phyloP scores from a whole-genome alignment of 2,113 vertebrate genomes.

The Urocolius indicus region DNA sequence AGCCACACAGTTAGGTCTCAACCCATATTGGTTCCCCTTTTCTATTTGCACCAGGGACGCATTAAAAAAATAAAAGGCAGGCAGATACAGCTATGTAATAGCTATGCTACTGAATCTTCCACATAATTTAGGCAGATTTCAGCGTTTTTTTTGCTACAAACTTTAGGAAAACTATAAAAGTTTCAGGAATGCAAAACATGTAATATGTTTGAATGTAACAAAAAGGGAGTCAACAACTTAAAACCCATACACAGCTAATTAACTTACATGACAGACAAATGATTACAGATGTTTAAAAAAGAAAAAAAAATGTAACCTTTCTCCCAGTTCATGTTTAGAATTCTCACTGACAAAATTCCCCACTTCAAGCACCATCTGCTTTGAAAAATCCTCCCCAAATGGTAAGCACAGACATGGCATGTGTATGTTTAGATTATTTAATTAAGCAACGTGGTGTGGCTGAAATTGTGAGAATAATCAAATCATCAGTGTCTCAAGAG shows the following conservation, averaged over 20 bases:
- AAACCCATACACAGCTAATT: constrained; percentile 63
- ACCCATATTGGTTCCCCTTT: neutral
- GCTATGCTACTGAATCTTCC: neutral
- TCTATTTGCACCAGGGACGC: neutral
- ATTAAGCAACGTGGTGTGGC: neutral
- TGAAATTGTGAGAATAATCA: constrained; percentile 1
- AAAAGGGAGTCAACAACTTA: constrained; percentile 56
- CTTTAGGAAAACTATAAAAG: constrained; percentile 17
- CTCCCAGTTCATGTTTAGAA: constrained; percentile 18
- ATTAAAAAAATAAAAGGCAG: neutral
- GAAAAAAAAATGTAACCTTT: constrained; percentile 58
- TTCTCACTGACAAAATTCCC: neutral
- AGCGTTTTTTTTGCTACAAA: neutral
- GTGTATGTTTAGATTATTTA: neutral
- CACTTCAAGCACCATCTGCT: neutral
- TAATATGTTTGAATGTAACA: neutral
- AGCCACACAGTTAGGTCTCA: neutral
- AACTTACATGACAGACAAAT: constrained; percentile 49
- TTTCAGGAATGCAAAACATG: constrained; percentile 44
- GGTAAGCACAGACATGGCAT: neutral
- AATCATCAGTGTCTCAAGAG: neutral
- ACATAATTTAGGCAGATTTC: constrained; percentile 4
- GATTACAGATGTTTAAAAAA: constrained; percentile 68
- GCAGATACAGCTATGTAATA: neutral
- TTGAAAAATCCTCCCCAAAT: neutral